A percentile compares a stretch with the other conserved stretches of the same genome.
phyloP scores from a whole-genome alignment of 2,797 vertebrate species.

The Fratercula arctica region DNA sequence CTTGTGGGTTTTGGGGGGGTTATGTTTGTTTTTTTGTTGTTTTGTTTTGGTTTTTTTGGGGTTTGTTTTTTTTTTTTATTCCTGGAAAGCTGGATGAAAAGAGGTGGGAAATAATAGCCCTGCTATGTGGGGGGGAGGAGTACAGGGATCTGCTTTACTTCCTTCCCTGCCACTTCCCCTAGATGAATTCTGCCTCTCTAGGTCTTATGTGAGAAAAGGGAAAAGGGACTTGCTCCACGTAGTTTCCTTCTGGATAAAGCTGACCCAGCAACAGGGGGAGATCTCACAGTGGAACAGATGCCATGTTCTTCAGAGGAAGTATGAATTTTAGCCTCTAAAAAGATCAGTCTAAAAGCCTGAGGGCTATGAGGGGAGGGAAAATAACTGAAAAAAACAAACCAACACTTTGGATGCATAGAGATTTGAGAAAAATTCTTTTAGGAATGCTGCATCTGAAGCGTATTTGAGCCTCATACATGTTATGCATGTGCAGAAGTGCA shows the following conservation, averaged over 20 bases:
- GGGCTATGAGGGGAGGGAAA: neutral
- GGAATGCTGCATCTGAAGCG: neutral
- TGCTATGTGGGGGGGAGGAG: neutral
- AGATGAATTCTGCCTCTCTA: neutral
- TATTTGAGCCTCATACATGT: neutral
- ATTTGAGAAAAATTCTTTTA: neutral
- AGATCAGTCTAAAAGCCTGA: neutral
- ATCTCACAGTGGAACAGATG: neutral
- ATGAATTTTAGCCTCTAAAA: neutral
- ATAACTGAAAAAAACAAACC: neutral
- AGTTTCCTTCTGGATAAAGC: neutral
- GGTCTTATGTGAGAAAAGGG: neutral
- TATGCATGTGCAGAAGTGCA: neutral
- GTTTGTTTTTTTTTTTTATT: neutral
- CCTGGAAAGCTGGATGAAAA: neutral
- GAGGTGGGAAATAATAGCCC: neutral
- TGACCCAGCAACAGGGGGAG: neutral
- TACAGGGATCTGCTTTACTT: neutral
- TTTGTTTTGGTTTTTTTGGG: neutral
- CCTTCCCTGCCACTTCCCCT: neutral
- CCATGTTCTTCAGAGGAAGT: conserved; percentile 4
- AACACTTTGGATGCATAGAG: neutral
- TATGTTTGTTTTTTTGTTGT: neutral
- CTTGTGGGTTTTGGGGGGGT: neutral
- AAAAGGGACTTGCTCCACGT: neutral